Percentiles rank a stretch among this genome's conserved stretches.
Evolutionary conservation across 2,888 invertebrate genomes (phyloP).

Genomic region (Sminthurinus aureus): DNA sequence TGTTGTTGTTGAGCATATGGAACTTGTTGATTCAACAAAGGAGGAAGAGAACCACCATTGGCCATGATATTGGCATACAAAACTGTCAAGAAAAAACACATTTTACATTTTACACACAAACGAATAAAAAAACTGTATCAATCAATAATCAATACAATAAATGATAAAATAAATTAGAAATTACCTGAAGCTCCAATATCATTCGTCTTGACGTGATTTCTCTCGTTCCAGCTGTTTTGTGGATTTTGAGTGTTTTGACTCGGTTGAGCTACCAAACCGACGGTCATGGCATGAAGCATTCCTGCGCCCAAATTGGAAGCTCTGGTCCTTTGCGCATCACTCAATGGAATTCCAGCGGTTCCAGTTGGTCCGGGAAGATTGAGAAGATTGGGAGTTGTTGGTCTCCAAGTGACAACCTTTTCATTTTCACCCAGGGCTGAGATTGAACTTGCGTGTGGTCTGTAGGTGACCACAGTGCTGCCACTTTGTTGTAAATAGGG

Average conservation of each 20-base stretch:
- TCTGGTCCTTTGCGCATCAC: conserved; percentile 1
- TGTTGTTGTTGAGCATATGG: conserved; percentile 8
- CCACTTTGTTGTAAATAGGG: no score
- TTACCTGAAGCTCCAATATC: conserved; percentile 35
- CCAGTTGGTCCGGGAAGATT: conserved; percentile 28
- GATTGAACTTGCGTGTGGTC: background rate
- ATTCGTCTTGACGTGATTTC: background rate
- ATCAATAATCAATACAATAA: no score
- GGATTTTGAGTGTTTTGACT: background rate
- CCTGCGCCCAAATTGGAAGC: conserved; percentile 51
- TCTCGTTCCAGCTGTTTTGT: conserved; percentile 15
- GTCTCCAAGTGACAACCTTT: conserved; percentile 56
- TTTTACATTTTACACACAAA: background rate
- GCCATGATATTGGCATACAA: conserved; percentile 45
- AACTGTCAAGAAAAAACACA: conserved; percentile 4
- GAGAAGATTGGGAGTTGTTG: conserved; percentile 37
- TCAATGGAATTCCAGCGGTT: conserved; percentile 17
- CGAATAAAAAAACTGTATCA: background rate
- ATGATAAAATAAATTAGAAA: background rate
- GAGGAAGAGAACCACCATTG: conserved; percentile 45
- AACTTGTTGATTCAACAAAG: background rate
- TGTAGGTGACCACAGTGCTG: conserved; percentile 34
- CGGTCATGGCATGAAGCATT: conserved; percentile 57
- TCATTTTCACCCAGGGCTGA: background rate
- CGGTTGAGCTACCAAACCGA: conserved; percentile 45